A percentile compares a stretch with the other conserved stretches of the same genome.
Conservation (phyloP, 2,888 invertebrate species). For the Lomographa bimaculata region DNA sequence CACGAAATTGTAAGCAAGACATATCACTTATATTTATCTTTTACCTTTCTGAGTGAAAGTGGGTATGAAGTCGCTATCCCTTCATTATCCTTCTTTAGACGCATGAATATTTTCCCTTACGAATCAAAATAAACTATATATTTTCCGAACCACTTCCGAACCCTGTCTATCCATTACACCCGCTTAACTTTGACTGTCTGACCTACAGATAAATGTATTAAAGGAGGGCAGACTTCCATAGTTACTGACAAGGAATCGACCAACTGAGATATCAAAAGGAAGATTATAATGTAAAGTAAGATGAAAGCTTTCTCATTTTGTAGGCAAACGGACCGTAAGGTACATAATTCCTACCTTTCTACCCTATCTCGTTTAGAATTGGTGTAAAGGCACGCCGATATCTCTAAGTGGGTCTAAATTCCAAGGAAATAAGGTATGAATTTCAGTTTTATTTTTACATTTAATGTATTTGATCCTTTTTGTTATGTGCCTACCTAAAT, state of each 20-base stretch:
- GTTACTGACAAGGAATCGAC: slow-evolving; percentile 21
- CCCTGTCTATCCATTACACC: slow-evolving; percentile 26
- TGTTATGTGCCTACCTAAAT: too few relatives aligned
- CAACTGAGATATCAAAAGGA: slow-evolving; percentile 23
- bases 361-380: slow-evolving; percentile 13
- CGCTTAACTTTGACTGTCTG: slow-evolving; percentile 24
- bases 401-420: slow-evolving; percentile 8
- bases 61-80: too few relatives aligned
- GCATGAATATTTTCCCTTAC: slow-evolving; percentile 7
- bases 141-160: slow-evolving; percentile 19
- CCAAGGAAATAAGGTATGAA: slow-evolving; percentile 5
- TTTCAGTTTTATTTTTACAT: too few relatives aligned
- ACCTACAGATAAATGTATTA: slow-evolving; percentile 17
- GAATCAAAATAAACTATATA: slow-evolving; percentile 22
- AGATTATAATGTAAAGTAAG: slow-evolving; percentile 28
- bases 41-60: too few relatives aligned
- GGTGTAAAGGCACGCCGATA: slow-evolving; percentile 3
- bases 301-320: slow-evolving; percentile 28
- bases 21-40: too few relatives aligned
- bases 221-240: slow-evolving; percentile 8
- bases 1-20: too few relatives aligned
- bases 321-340: slow-evolving; percentile 16
- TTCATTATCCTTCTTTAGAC: slow-evolving; percentile 3
- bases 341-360: slow-evolving; percentile 23
- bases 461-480: too few relatives aligned